These are phyloP conservation scores for Octonoba sinensis DNA, from an alignment of 2,888 invertebrate species.

Conservation along the genomic window DNA sequence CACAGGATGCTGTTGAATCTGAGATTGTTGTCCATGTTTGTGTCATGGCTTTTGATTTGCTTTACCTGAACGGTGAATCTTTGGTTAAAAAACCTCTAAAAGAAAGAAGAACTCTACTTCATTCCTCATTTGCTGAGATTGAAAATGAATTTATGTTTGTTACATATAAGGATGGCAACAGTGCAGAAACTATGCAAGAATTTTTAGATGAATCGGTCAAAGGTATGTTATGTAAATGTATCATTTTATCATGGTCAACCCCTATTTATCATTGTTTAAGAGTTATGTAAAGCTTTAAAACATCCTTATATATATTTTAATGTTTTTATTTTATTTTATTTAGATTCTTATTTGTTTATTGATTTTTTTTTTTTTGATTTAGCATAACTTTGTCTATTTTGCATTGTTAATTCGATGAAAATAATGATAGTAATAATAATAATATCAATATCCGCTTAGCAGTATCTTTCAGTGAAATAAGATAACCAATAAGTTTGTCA, in stretches of 20 bases:
- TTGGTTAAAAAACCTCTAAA: conserved; percentile 84
- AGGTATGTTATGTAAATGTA: conserved; percentile 76
- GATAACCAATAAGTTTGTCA: no score
- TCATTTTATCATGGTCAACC: not conserved
- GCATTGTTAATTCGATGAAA: no score
- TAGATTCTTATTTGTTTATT: not conserved
- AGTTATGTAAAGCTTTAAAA: no score
- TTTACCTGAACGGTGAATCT: conserved; percentile 89
- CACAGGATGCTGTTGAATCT: conserved; percentile 80
- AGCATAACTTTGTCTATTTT: no score
- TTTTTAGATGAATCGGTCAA: conserved; percentile 95
- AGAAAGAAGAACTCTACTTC: conserved; percentile 81
- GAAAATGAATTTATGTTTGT: conserved; percentile 91
- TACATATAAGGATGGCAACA: conserved; percentile 82
- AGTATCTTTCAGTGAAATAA: no score
- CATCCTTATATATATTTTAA: not conserved
- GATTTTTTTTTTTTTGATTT: no score
- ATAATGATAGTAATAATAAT: no score
- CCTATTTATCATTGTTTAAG: not conserved
- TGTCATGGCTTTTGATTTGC: conserved; percentile 95
- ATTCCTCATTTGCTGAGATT: conserved; percentile 78
- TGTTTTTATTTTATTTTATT: not conserved
- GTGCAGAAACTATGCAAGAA: conserved; percentile 91
- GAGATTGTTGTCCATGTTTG: conserved; percentile 91
- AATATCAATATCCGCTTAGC: no score